phyloP scores from a whole-genome alignment of 92 coral and sea anemone species.

The Pocillopora grandis region DNA sequence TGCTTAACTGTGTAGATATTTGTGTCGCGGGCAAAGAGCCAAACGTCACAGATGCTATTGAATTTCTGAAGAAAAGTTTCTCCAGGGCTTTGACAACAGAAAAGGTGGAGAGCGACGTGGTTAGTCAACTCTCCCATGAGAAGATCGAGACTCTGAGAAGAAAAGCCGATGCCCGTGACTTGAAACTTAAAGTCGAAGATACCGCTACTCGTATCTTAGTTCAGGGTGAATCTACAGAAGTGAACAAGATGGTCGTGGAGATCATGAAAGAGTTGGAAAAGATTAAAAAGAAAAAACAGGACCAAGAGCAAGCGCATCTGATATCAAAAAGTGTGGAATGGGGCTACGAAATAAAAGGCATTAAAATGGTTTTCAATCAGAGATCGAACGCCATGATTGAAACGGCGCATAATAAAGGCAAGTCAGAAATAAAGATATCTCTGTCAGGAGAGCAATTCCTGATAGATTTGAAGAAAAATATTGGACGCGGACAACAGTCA shows the following conservation, averaged over 20 bases:
- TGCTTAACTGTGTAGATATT: background rate
- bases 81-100: constrained; percentile 52
- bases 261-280: constrained; percentile 62
- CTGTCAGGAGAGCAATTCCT: constrained; percentile 41
- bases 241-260: constrained; percentile 50
- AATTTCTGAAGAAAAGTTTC: constrained; percentile 1
- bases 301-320: constrained; percentile 57
- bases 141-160: constrained; percentile 31
- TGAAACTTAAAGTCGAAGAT: background rate
- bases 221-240: constrained; percentile 62
- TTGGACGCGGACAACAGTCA: constrained; percentile 22
- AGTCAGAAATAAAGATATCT: constrained; percentile 34
- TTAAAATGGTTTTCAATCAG: constrained; percentile 41
- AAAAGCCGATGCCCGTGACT: constrained; percentile 7
- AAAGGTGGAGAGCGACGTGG: constrained; percentile 46
- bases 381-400: constrained; percentile 69
- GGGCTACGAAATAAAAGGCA: constrained; percentile 53
- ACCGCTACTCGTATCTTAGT: constrained; percentile 44
- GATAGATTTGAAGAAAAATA: constrained; percentile 46
- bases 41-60: background rate
- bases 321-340: constrained; percentile 62
- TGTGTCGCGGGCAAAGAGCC: constrained; percentile 4
- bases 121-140: constrained; percentile 42
- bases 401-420: constrained; percentile 60
- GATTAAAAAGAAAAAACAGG: constrained; percentile 52